phyloP scores from a whole-genome alignment of 2,888 invertebrate genomes.

The Mimas tiliae region DNA sequence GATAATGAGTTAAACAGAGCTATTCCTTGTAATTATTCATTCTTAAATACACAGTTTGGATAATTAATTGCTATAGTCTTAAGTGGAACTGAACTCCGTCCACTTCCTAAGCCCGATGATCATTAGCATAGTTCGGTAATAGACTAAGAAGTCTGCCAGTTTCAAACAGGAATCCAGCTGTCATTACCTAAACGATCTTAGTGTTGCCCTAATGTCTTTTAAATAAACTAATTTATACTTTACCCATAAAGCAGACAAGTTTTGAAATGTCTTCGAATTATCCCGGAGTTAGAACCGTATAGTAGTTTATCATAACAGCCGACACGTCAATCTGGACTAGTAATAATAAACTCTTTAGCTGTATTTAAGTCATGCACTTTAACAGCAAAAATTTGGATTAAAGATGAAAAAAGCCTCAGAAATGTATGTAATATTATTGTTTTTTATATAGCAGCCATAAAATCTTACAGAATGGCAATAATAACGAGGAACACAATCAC shows the following conservation, averaged over 20 bases:
- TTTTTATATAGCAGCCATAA: background rate
- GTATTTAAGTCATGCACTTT: too few species aligned
- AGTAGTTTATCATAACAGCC: too few species aligned
- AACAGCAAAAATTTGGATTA: too few species aligned
- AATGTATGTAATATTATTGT: too few species aligned
- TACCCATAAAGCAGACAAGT: background rate
- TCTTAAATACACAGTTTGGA: constrained; percentile 21
- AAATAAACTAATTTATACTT: background rate
- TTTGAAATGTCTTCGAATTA: background rate
- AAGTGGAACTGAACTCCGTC: constrained; percentile 4
- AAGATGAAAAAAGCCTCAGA: too few species aligned
- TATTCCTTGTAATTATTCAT: constrained; percentile 18
- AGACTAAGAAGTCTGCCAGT: constrained; percentile 16
- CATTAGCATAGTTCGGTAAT: constrained; percentile 22
- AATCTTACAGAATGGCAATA: background rate
- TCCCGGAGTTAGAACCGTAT: too few species aligned
- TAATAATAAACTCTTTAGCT: too few species aligned
- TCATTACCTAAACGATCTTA: constrained; percentile 8
- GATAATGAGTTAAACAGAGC: constrained; percentile 22
- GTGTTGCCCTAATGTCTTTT: constrained; percentile 11
- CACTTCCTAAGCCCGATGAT: constrained; percentile 17
- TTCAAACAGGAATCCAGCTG: constrained; percentile 16
- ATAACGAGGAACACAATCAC: constrained; percentile 5
- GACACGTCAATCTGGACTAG: too few species aligned
- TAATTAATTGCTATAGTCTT: constrained; percentile 19